phyloP scores from a whole-genome alignment of 2,888 invertebrate species.

The Ectobius pallidus region DNA sequence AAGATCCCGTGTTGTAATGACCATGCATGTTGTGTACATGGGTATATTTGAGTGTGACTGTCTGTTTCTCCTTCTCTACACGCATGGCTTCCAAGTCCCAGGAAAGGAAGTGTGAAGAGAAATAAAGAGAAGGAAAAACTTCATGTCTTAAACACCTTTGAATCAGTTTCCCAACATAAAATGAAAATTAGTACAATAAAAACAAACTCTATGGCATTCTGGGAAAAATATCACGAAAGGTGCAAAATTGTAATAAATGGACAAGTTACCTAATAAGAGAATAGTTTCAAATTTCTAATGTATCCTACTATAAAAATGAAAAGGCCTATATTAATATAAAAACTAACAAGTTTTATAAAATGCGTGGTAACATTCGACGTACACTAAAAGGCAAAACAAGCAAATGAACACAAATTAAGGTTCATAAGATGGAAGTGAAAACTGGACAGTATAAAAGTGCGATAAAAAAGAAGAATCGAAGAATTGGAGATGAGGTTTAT shows the following conservation, averaged over 20 bases:
- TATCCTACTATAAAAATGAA: background rate
- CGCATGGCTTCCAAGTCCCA: no score
- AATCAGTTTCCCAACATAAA: background rate
- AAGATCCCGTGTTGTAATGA: no score
- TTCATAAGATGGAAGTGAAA: background rate
- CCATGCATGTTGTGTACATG: no score
- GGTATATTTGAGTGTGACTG: no score
- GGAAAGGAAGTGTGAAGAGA: no score
- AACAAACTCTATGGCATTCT: no score
- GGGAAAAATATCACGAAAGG: background rate
- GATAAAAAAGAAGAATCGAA: background rate
- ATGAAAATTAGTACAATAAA: background rate
- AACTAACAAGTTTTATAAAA: background rate
- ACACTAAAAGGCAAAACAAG: background rate
- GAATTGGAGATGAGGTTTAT: background rate
- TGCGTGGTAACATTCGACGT: background rate
- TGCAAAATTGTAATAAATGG: background rate
- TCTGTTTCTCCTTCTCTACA: no score
- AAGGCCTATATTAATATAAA: background rate
- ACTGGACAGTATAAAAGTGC: background rate
- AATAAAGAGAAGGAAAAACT: no score
- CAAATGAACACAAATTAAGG: background rate
- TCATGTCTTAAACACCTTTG: no score
- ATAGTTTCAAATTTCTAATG: no score
- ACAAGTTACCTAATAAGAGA: background rate